Base-by-base conservation (phyloP, 2,113 vertebrate species). In the Haliaeetus leucogaster region DNA sequence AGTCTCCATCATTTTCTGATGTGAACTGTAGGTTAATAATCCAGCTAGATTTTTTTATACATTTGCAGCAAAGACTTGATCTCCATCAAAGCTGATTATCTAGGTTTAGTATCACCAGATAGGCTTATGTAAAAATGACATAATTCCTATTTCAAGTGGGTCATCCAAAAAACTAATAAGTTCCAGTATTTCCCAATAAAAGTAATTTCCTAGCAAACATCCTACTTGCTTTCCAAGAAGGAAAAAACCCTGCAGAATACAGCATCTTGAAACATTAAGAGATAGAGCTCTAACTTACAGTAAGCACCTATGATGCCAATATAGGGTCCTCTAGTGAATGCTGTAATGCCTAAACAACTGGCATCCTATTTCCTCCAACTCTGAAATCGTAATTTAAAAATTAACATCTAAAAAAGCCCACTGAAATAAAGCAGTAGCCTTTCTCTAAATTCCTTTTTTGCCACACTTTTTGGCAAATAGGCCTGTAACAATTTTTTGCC, bases 211-310 rank as follows among this genome's bases (percentile, higher is more conserved):
- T 90, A 94, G 82, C 68, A 93, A 94, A 89, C 72, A 92, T 91
- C 79, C 79, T 52, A 20, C 80, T 73, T 94, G 84, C 65, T 88
- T 97, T 95, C 61, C 80, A 96, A 88, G 93, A 91, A 89, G 93
- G 95, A 97, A 91, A 96, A 92, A 91, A 93, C 82, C 73, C 66
- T 89, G 86, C 81, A 45, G 53, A 96, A 93, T 92, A 68, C 22
- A 70, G 63, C 82, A 96, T 78, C 62, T 62, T 62, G n/a, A 63
- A 86, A 74, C 25, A 56, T 43, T 27, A 65, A 70, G 67, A 55
- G 63, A 62, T 21, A 62, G 63, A 88, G 32, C 40, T 77, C 11
- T 86, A 63, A 71, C 36, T 86, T 65, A 42, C 25, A 7, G 6
- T 68, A 81, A 84, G 63, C 68, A 66, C 36, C 81, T 80, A 43